Evolutionary conservation across 1,140 invertebrate species (phyloP), one percentile per base, ranked within the genome.

Genomic region (Prorops nasuta): DNA sequence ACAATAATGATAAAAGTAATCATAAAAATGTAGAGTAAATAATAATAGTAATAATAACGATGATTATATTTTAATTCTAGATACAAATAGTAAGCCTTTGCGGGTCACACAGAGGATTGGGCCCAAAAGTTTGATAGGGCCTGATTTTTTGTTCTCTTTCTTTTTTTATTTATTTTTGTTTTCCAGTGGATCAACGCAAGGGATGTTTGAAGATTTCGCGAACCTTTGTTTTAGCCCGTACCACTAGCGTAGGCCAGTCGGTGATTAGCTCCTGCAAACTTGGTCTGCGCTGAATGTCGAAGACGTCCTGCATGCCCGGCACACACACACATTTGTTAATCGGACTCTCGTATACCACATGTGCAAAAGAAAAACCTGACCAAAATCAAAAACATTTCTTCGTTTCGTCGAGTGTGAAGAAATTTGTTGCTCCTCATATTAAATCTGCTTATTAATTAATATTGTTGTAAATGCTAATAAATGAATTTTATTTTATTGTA

Each of bases 221-320:
- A 83, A 84, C 82, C 82, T 84, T 83, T 71, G 76, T 71, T 77
- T 80, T 81, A 62, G 78, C 78, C 74, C 77, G 69, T 68, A 80
- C 78, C 69, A 80, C 73, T 74, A 84, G 79, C 61, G 60, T 78
- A 62, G 83, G 83, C 82, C 81, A 84, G 79, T 84, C 82, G 59
- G 75, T 76, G 72, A 84, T 82, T 71, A 83, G 67, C 76, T 85
- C 82, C 57, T 77, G 72, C 49, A 84, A 76, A 71, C 81, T 82
- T 76, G 81, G 77, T 55, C 80, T 81, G 77, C 83, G 81, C 73
- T 80, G 78, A 73, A 82, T 84, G 67, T 81, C 74, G 81, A 81
- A 84, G 70, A 84, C 76, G 64, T 82, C 83, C 83, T 85, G 81
- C 71, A 74, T 69, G 65, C 67, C 54, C 62, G 51, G 53, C 45